Evolutionary conservation across 2,113 vertebrate species (phyloP).

Genomic region (Perccottus glenii): DNA sequence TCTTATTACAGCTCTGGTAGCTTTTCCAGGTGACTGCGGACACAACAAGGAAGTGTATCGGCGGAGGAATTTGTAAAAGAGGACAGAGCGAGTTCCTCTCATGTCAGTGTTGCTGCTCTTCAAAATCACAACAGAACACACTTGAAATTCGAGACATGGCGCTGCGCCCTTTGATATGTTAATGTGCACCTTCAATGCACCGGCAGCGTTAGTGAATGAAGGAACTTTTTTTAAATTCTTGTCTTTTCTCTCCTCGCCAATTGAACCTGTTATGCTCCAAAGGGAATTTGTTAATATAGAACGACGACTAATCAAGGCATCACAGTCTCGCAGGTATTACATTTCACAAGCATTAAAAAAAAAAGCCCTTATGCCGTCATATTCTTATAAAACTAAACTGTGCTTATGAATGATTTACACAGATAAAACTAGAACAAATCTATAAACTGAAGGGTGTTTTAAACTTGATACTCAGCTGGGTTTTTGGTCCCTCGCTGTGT

Average conservation of each 20-base stretch:
- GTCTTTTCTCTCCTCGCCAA: constrained; percentile 42
- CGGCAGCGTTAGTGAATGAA: constrained; percentile 65
- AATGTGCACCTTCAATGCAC: constrained; percentile 82
- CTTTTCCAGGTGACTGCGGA: constrained; percentile 31
- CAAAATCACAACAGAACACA: constrained; percentile 77
- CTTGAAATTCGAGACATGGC: constrained; percentile 77
- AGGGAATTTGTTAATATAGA: constrained; percentile 66
- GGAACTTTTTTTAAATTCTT: constrained; percentile 45
- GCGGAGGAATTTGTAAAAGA: constrained; percentile 56
- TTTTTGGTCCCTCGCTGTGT: constrained; percentile 18
- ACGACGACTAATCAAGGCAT: constrained; percentile 63
- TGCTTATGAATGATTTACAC: constrained; percentile 2
- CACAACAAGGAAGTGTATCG: constrained; percentile 62
- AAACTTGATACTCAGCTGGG: constrained; percentile 7
- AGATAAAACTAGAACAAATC: constrained; percentile 24
- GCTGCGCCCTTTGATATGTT: constrained; percentile 79
- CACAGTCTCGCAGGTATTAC: constrained; percentile 40
- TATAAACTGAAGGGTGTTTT: constrained; percentile 3
- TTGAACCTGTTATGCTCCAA: constrained; percentile 62
- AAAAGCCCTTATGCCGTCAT: constrained; percentile 4
- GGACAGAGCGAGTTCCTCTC: constrained; percentile 69
- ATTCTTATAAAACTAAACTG: constrained; percentile 22
- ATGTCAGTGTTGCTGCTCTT: constrained; percentile 71
- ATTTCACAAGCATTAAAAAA: constrained; percentile 8
- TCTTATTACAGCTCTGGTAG: constrained; percentile 34